phyloP scores from a whole-genome alignment of 2,113 vertebrate genomes.

The Zapus hudsonius region DNA sequence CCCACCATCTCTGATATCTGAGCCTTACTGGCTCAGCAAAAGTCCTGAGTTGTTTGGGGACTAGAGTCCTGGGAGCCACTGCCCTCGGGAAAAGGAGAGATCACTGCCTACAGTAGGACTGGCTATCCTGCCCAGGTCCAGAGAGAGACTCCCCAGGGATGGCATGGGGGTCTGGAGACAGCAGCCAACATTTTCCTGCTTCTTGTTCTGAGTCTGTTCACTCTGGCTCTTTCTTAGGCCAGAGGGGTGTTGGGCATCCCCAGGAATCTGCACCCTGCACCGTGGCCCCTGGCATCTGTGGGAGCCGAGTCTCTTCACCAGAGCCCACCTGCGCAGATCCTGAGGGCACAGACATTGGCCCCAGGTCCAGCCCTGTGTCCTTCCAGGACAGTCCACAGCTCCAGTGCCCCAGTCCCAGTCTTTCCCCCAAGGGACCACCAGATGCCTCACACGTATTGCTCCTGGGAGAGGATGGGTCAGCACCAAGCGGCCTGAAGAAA shows the following conservation, averaged over 20 bases:
- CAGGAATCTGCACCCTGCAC: background rate
- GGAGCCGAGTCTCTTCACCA: background rate
- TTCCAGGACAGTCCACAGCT: slow-evolving; percentile 16
- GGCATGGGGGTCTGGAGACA: background rate
- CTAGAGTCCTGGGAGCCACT: background rate
- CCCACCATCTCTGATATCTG: background rate
- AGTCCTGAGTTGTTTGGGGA: background rate
- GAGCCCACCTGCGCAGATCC: slow-evolving; percentile 21
- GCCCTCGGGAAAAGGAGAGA: background rate
- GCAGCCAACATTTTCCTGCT: background rate
- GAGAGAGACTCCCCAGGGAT: background rate
- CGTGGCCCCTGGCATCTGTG: background rate
- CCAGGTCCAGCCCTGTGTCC: background rate
- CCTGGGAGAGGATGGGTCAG: background rate
- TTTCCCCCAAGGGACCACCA: background rate
- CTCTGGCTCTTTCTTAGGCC: slow-evolving; percentile 35
- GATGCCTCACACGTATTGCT: background rate
- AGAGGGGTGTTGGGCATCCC: background rate
- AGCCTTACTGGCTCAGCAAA: background rate
- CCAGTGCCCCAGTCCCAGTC: background rate
- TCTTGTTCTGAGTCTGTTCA: background rate
- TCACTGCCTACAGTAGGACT: background rate
- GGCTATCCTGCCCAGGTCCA: background rate
- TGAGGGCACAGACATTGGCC: background rate
- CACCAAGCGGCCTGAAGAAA: background rate